Evolutionary conservation across 1,140 invertebrate species (phyloP).

Genomic region (Anoplolepis gracilipes): DNA sequence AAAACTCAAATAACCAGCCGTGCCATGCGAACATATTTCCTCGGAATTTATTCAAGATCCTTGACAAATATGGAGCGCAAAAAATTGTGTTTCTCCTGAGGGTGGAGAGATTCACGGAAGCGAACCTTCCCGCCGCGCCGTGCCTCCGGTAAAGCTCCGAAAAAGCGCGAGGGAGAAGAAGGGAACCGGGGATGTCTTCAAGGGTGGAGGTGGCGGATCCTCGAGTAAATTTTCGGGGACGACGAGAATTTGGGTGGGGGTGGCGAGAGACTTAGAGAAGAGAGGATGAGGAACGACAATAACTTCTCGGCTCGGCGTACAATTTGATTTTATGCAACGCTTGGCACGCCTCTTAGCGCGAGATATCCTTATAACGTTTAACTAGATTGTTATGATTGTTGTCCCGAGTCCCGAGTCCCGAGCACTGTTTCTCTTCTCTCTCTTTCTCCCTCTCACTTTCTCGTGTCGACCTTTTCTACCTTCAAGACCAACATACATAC

Average conservation of each 20-base stretch:
- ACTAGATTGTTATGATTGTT: constrained; percentile 85
- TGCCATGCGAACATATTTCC: constrained; percentile 35
- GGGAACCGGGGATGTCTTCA: not conserved
- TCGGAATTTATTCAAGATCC: constrained; percentile 54
- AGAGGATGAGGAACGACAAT: constrained; percentile 83
- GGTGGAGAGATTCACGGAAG: constrained; percentile 37
- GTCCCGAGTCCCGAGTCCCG: constrained; percentile 81
- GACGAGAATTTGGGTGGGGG: constrained; percentile 68
- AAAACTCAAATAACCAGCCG: constrained; percentile 23
- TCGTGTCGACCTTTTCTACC: constrained; percentile 32
- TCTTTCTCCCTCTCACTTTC: constrained; percentile 20
- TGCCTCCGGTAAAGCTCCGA: constrained; percentile 30
- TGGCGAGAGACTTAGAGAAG: constrained; percentile 35
- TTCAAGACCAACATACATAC: constrained; percentile 34
- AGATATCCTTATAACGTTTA: constrained; percentile 86
- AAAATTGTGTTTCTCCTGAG: constrained; percentile 59
- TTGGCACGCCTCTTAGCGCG: constrained; percentile 85
- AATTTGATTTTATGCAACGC: constrained; percentile 87
- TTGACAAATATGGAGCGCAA: constrained; percentile 56
- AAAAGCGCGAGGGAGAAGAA: constrained; percentile 38
- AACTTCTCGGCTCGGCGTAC: constrained; percentile 85
- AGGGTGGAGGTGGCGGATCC: constrained; percentile 60
- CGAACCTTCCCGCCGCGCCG: constrained; percentile 20
- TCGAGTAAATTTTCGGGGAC: constrained; percentile 79
- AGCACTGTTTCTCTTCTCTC: constrained; percentile 63